A percentile compares a stretch with the other conserved stretches of the same genome.
phyloP scores from a whole-genome alignment of 1,140 invertebrate species.

The Gryllus bimaculatus region DNA sequence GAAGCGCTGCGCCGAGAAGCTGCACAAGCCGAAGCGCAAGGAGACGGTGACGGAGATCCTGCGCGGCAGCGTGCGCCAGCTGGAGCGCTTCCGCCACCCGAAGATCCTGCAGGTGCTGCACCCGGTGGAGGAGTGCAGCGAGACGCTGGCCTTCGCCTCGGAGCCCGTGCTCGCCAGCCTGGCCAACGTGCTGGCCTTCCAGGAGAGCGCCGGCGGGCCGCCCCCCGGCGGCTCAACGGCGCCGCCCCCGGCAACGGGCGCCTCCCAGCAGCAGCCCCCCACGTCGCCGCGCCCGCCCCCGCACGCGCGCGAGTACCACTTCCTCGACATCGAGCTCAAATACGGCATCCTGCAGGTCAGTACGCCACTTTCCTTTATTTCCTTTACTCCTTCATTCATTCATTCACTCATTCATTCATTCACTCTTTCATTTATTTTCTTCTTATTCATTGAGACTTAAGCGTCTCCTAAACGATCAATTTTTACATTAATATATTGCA shows the following conservation, averaged over 20 bases:
- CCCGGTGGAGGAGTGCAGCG: constrained; percentile 65
- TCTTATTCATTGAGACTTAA: neutral
- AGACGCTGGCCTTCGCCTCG: constrained; percentile 84
- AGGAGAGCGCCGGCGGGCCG: constrained; percentile 36
- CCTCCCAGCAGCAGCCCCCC: constrained; percentile 26
- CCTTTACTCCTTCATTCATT: too few relatives aligned
- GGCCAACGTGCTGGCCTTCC: constrained; percentile 73
- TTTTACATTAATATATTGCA: too few relatives aligned
- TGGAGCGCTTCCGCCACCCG: constrained; percentile 80
- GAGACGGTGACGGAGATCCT: constrained; percentile 86
- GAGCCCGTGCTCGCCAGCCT: constrained; percentile 82
- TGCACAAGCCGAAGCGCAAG: constrained; percentile 87
- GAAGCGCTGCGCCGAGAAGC: constrained; percentile 84
- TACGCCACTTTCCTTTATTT: neutral
- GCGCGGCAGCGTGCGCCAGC: constrained; percentile 65
- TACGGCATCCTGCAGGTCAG: constrained; percentile 84
- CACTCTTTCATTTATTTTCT: too few relatives aligned
- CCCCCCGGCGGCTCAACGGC: constrained; percentile 28
- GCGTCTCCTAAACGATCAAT: too few relatives aligned
- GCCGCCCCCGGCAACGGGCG: constrained; percentile 33
- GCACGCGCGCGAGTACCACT: constrained; percentile 67
- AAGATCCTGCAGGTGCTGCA: constrained; percentile 70
- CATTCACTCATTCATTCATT: too few relatives aligned
- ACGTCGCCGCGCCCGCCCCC: constrained; percentile 38
- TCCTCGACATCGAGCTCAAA: constrained; percentile 86